Conservation (phyloP, 2,888 invertebrate species). For the Stictocephala bisonia region DNA sequence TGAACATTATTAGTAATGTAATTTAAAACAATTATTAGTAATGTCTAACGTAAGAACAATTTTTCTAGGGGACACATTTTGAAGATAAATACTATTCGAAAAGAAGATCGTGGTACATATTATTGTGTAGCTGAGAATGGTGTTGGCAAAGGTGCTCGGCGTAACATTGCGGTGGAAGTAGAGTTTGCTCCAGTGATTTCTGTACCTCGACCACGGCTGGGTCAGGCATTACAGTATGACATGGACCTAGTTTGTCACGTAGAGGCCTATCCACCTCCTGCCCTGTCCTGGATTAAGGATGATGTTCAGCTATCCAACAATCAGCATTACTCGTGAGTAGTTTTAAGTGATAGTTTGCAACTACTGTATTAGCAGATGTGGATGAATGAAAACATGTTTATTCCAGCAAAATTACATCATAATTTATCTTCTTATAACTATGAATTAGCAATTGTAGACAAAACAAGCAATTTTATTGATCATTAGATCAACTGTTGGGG, state of each 20-base stretch:
- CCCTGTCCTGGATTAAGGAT: conserved; percentile 91
- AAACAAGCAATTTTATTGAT: too few species aligned
- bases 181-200: conserved; percentile 90
- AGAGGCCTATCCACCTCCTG: conserved; percentile 94
- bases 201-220: conserved; percentile 84
- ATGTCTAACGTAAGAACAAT: neutral
- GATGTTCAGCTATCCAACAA: conserved; percentile 85
- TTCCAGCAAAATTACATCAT: too few species aligned
- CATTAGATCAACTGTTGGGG: too few species aligned
- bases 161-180: conserved; percentile 90
- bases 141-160: conserved; percentile 84
- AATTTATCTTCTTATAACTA: too few species aligned
- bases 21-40: too few species aligned
- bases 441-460: too few species aligned
- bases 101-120: conserved; percentile 92
- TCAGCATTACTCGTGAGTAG: conserved; percentile 79
- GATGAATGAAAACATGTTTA: too few species aligned
- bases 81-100: conserved; percentile 80
- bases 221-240: conserved; percentile 91
- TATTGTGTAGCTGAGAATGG: conserved; percentile 94
- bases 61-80: conserved; percentile 79
- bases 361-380: too few species aligned
- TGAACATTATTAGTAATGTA: too few species aligned
- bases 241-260: conserved; percentile 96
- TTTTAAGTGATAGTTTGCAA: too few species aligned